Base-by-base conservation (phyloP, 37 sponge, comb jelly and placozoan species). In the Dysidea cf. avara region DNA sequence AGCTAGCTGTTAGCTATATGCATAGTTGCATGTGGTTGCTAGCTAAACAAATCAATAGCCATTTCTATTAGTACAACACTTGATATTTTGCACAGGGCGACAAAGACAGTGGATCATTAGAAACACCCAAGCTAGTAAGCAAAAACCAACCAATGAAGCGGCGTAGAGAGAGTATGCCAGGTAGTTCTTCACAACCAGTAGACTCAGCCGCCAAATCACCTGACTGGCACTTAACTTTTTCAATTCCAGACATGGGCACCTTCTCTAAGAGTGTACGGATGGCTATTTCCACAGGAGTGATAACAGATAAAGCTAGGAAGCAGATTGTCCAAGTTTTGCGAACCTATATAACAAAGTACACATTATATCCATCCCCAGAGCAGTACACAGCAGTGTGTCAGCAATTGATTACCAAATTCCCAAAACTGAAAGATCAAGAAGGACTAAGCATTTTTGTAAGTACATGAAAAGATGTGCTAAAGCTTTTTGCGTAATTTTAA, bases 361-460 rank as follows among this genome's bases (percentile, higher is more conserved):
- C 68, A 18, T 11, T 28, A 0, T 67, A 67, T 28, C 68, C 68
- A n/a, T n/a, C n/a, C n/a, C n/a, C n/a, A n/a, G n/a, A n/a, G n/a
- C n/a, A n/a, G n/a, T n/a, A n/a, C n/a, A 67, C 2, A n/a, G 28
- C 49, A 46, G 68, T 67, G 0, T 67, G 50, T 2, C 20, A 46
- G 51, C 39, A 67, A 24, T 3, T 67, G 0, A 25, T 67, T 22
- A 26, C 29, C 3, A 67, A 67, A 3, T 67, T 28, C 20, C 50
- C 51, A 12, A 67, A 47, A 13, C 49, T 67, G 4, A 43, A n/a
- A 21, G 68, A 67, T n/a, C n/a, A n/a, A 16, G 50, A 21, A 21
- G 68, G 49, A 46, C n/a, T 21, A 20, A 22, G 39, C 2, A 48
- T 31, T 14, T 47, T 17, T 67, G 49, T 46, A 16, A 39, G 49